Conservation (phyloP, 53 echinoderm and acorn worm species). For the Paracentrotus lividus region DNA sequence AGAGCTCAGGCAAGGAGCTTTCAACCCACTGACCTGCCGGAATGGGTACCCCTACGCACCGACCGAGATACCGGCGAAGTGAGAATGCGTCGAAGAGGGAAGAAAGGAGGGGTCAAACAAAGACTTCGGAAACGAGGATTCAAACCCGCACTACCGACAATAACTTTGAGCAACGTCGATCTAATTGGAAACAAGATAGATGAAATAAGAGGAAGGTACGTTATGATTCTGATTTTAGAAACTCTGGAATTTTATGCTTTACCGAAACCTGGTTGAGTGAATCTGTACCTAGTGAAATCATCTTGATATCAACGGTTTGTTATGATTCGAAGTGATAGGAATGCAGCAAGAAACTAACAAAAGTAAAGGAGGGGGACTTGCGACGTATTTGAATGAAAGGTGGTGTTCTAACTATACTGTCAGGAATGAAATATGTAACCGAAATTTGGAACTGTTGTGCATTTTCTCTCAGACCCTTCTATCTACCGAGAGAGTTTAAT, state of each 20-base stretch:
- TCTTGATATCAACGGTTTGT: constrained; percentile 58
- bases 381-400: background rate
- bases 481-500: constrained; percentile 66
- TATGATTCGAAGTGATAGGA: constrained; percentile 40
- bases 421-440: constrained; percentile 26
- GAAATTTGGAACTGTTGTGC: constrained; percentile 53
- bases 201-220: background rate
- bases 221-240: too few relatives aligned
- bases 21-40: too few relatives aligned
- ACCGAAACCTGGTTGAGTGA: constrained; percentile 63
- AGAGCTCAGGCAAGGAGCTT: too few relatives aligned
- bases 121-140: too few relatives aligned
- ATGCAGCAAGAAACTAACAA: background rate
- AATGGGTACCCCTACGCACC: too few relatives aligned
- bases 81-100: too few relatives aligned
- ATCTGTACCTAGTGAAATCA: constrained; percentile 9
- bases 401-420: constrained; percentile 5
- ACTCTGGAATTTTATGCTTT: constrained; percentile 60
- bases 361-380: constrained; percentile 40
- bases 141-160: too few relatives aligned
- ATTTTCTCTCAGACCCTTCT: constrained; percentile 59
- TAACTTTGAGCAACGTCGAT: too few relatives aligned
- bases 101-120: too few relatives aligned
- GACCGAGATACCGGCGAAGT: too few relatives aligned
- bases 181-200: too few relatives aligned